These are phyloP conservation scores for Gorilla gorilla DNA, from an alignment of 2,113 vertebrate species.

Conservation along the genomic window DNA sequence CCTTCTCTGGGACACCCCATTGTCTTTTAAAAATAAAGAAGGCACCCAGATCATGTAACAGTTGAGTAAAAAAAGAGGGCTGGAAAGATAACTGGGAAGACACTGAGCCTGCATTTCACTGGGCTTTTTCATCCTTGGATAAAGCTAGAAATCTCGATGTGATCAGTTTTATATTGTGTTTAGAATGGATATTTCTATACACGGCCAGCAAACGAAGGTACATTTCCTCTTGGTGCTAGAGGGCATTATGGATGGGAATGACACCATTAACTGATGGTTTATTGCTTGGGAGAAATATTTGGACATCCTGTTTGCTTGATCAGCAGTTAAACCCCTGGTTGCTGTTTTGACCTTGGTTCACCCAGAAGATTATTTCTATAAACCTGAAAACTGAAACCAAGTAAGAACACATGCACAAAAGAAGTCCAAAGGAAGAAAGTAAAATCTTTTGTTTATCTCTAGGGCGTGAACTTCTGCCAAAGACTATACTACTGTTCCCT, in stretches of 20 bases:
- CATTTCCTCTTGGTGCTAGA: slow-evolving; percentile 67
- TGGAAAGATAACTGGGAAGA: not conserved
- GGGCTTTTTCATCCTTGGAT: not conserved
- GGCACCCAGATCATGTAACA: not conserved
- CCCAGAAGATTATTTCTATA: slow-evolving; percentile 78
- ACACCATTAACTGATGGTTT: slow-evolving; percentile 77
- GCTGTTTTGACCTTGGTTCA: slow-evolving; percentile 76
- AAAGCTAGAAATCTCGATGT: not conserved
- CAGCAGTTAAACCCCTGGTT: slow-evolving; percentile 77
- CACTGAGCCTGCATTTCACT: not conserved
- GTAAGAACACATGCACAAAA: slow-evolving; percentile 49
- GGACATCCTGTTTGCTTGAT: slow-evolving; percentile 79
- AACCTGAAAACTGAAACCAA: slow-evolving; percentile 66
- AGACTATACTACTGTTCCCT: slow-evolving; percentile 53
- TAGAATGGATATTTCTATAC: slow-evolving; percentile 9
- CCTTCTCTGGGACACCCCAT: not conserved
- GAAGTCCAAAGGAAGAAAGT: slow-evolving; percentile 58
- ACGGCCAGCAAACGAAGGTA: slow-evolving; percentile 5
- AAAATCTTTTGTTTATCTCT: slow-evolving; percentile 60
- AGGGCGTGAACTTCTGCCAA: slow-evolving; percentile 54
- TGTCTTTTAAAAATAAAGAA: not conserved
- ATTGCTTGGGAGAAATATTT: slow-evolving; percentile 70
- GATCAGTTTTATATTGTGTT: slow-evolving; percentile 28
- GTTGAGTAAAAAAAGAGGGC: not conserved
- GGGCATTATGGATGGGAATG: slow-evolving; percentile 54